A percentile compares a stretch with the other conserved stretches of the same genome.
phyloP scores from a whole-genome alignment of 2,888 invertebrate species.

The Mythimna albipuncta region DNA sequence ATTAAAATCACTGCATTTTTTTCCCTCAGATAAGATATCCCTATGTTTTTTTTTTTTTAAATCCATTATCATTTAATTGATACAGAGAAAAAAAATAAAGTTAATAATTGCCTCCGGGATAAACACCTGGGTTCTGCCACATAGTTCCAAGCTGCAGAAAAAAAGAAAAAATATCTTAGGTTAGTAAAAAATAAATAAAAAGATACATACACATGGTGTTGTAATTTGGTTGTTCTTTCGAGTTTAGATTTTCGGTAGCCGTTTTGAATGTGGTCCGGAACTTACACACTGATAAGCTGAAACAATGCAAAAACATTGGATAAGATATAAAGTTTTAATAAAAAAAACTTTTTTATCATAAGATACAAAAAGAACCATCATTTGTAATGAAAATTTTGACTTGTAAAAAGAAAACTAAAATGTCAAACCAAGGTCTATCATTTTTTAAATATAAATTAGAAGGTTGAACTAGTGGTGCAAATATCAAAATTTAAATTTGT shows the following conservation, averaged over 20 bases:
- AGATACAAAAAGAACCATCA: too few relatives aligned
- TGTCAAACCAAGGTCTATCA: not conserved
- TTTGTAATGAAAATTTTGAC: too few relatives aligned
- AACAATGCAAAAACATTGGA: slow-evolving; percentile 62
- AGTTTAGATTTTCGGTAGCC: slow-evolving; percentile 83
- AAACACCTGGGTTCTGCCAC: slow-evolving; percentile 88
- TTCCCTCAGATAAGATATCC: slow-evolving; percentile 1
- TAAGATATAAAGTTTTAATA: not conserved
- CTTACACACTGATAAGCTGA: slow-evolving; percentile 70
- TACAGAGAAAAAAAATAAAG: slow-evolving; percentile 52
- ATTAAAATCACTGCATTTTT: slow-evolving; percentile 1
- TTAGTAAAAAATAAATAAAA: slow-evolving; percentile 64
- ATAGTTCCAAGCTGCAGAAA: slow-evolving; percentile 81
- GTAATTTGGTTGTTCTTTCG: slow-evolving; percentile 85
- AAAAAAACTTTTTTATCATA: too few relatives aligned
- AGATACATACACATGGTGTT: slow-evolving; percentile 89
- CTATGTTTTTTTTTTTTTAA: not conserved
- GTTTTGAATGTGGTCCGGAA: slow-evolving; percentile 78
- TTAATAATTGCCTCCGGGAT: slow-evolving; percentile 83
- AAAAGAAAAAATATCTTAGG: slow-evolving; percentile 68
- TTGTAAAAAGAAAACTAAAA: too few relatives aligned
- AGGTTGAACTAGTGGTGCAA: not conserved
- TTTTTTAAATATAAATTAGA: not conserved
- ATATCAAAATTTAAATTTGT: too few relatives aligned
- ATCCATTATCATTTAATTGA: slow-evolving; percentile 56